phyloP scores from a whole-genome alignment of 1,140 invertebrate genomes.

The Euglossa dilemma region DNA sequence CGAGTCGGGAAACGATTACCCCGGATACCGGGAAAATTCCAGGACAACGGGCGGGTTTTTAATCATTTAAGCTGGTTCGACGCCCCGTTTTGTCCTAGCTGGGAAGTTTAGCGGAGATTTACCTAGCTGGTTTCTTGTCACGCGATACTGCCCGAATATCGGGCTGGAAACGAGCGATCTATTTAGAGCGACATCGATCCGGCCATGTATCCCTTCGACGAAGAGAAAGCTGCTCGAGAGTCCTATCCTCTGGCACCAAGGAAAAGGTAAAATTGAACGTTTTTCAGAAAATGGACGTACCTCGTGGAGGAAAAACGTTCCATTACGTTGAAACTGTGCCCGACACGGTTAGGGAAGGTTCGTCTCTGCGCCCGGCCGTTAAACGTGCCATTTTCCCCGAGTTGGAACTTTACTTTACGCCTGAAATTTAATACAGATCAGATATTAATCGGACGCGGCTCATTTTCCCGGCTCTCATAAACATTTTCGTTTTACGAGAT shows the following conservation, averaged over 20 bases:
- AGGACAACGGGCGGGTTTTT: neutral
- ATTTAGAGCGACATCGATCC: constrained; percentile 2
- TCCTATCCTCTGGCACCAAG: neutral
- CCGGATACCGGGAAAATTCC: neutral
- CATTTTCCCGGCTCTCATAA: constrained; percentile 10
- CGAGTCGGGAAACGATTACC: neutral
- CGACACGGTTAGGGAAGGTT: neutral
- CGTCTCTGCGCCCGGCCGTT: neutral
- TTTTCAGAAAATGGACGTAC: neutral
- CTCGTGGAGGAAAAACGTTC: too few relatives aligned
- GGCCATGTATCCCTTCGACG: neutral
- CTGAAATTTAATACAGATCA: constrained; percentile 8
- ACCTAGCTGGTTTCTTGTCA: neutral
- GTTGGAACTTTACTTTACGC: neutral
- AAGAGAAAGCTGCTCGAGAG: too few relatives aligned
- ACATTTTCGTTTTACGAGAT: neutral
- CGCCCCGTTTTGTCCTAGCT: neutral
- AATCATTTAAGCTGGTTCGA: constrained; percentile 15
- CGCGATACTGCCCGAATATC: neutral
- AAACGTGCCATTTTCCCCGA: neutral
- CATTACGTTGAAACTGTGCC: neutral
- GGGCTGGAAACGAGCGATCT: neutral
- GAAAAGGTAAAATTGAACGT: neutral
- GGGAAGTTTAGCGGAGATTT: neutral
- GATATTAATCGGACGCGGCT: constrained; percentile 17